Base-by-base conservation (phyloP, 2,888 invertebrate species). In the Drosophila kambysellisi region DNA sequence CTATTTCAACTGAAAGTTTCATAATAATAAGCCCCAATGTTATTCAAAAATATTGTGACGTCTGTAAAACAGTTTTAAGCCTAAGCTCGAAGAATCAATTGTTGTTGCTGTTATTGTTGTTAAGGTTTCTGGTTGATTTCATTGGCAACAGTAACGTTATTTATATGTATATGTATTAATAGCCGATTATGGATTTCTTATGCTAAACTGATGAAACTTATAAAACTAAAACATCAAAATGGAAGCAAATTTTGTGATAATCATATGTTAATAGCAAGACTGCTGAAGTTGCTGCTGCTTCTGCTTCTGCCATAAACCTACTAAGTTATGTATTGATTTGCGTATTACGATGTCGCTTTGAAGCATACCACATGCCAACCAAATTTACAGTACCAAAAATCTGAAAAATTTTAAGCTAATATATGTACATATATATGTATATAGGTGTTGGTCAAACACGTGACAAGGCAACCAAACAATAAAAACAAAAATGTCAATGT, bases 241-340 rank as follows among this genome's bases (percentile, higher is more conserved):
- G 88, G 87, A 87, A 84, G 89, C 89, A 88, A 76, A 82, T 72
- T 76, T 81, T 79, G 85, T 88, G 89, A 89, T 87, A 89, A 87
- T 88, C 89, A 82, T 84, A 87, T 87, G 87, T 85, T 87, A 89
- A 87, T 89, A 76, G 76, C 62, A 73, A 70, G 71, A 50, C 51
- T 58, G 59, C 62, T 61, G 41, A 32, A 39, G 25, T 52, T 51
- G 50, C 54, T 59, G 25, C 56, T 39, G 25, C 25, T 25, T 2
- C 25, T 2, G 60, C 35, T 74, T 63, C 61, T 56, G 66, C 69
- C 88, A 83, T 88, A 88, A 84, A 86, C 76, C 75, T 48, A 83
- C 74, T 83, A 74, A 81, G 70, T 81, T 86, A 86, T 88, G 79
- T 77, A 74, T 64, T 69, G 76, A 64, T 82, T 65, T 65, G 63